These are phyloP conservation scores for Hydrophis major DNA, from an alignment of 2,797 vertebrate genomes.

Conservation along the genomic window DNA sequence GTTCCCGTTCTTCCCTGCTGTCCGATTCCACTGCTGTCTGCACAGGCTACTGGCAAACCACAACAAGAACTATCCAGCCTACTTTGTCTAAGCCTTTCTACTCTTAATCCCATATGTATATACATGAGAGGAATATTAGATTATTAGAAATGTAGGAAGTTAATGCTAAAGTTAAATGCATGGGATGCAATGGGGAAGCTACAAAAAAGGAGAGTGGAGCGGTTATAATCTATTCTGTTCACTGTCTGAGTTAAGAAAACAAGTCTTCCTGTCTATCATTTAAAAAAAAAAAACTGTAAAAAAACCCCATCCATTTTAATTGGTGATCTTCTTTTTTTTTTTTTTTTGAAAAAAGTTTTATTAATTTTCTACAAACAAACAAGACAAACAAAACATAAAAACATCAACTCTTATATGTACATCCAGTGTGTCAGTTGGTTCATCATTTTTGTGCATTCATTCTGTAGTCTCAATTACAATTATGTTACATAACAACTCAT, in stretches of 20 bases:
- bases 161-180: background rate
- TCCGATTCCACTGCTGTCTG: too few relatives aligned
- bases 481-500: too few relatives aligned
- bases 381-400: too few relatives aligned
- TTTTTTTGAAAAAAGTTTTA: too few relatives aligned
- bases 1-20: too few relatives aligned
- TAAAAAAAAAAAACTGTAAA: background rate
- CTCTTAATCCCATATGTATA: constrained; percentile 20
- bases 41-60: too few relatives aligned
- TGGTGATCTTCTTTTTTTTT: background rate
- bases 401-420: too few relatives aligned
- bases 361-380: too few relatives aligned
- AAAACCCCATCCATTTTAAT: background rate
- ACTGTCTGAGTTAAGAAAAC: background rate
- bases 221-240: background rate
- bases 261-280: background rate
- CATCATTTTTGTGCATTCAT: too few relatives aligned
- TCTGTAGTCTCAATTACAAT: too few relatives aligned
- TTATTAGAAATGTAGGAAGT: background rate
- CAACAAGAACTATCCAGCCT: background rate
- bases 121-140: background rate
- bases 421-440: too few relatives aligned
- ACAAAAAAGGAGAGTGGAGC: background rate
- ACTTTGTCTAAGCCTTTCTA: constrained; percentile 9
- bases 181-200: background rate